Percentiles rank a stretch among this genome's conserved stretches.
Conservation (phyloP, 2,113 vertebrate species). For the Rhinolophus ferrumequinum region DNA sequence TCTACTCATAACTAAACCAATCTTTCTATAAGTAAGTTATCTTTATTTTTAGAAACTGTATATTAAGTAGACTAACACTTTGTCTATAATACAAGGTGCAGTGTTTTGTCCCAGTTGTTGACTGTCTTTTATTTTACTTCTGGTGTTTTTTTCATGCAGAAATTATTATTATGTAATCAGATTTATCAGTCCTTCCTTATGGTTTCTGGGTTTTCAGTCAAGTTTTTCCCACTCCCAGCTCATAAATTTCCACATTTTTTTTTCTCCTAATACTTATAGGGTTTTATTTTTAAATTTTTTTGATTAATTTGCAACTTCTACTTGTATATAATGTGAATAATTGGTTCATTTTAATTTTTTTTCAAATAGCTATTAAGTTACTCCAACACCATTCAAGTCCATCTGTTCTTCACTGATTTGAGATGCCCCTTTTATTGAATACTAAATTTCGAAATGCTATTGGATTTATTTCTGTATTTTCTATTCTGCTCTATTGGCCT, state of each 20-base stretch:
- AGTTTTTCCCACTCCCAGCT: not conserved
- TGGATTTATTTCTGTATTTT: constrained; percentile 28
- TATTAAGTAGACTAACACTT: not conserved
- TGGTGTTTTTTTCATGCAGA: not conserved
- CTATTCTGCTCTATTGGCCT: not conserved
- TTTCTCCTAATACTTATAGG: not conserved
- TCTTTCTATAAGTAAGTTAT: not conserved
- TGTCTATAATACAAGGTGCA: not conserved
- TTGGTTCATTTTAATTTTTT: constrained; percentile 39
- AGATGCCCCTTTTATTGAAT: constrained; percentile 13
- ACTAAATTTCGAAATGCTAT: not conserved
- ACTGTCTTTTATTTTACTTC: constrained; percentile 20
- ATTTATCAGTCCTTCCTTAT: not conserved
- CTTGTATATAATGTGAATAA: not conserved
- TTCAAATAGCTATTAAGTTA: not conserved
- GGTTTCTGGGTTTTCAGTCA: constrained; percentile 16
- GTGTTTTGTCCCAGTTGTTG: not conserved
- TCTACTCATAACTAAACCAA: not conserved
- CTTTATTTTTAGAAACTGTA: not conserved
- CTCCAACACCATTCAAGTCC: not conserved
- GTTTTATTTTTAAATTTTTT: not conserved
- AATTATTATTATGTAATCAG: not conserved
- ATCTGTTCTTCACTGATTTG: not conserved
- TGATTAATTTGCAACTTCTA: not conserved
- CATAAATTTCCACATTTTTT: constrained; percentile 30